These are phyloP conservation scores for Apamea anceps DNA, from an alignment of 2,888 invertebrate genomes.

Conservation along the genomic window DNA sequence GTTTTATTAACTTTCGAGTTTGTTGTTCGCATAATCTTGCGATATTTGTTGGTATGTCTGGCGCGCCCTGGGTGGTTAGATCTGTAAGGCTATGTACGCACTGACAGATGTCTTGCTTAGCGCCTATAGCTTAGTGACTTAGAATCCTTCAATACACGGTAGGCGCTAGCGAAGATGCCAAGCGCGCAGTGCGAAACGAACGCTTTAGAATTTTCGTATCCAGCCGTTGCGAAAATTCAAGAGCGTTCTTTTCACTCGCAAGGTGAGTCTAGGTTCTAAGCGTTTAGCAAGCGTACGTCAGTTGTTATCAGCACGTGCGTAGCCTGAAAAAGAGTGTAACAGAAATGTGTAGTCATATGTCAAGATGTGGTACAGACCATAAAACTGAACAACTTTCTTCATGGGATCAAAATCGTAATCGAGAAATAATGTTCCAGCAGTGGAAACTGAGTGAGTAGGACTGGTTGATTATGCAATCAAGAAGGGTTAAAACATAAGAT, in stretches of 20 bases:
- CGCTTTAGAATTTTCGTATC: no score
- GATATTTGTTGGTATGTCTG: background rate
- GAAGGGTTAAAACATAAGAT: no score
- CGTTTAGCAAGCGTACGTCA: no score
- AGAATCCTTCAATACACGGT: background rate
- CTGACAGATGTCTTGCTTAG: background rate
- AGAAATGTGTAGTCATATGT: background rate
- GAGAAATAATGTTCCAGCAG: no score
- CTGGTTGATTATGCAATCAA: no score
- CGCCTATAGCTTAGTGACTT: background rate
- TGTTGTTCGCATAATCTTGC: conserved; percentile 28
- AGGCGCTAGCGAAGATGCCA: background rate
- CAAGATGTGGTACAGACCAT: background rate
- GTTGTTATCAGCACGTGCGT: no score
- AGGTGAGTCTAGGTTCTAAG: no score
- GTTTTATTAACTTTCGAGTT: conserved; percentile 31
- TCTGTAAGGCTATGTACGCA: background rate
- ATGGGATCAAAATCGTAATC: no score
- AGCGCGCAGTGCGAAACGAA: background rate
- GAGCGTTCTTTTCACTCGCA: no score
- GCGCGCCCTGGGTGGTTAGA: conserved; percentile 11
- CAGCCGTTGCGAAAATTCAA: no score
- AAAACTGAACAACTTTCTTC: no score
- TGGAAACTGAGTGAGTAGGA: no score
- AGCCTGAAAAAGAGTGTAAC: background rate